Evolutionary conservation across 2,113 vertebrate species (phyloP).

Genomic region (Ondatra zibethicus): DNA sequence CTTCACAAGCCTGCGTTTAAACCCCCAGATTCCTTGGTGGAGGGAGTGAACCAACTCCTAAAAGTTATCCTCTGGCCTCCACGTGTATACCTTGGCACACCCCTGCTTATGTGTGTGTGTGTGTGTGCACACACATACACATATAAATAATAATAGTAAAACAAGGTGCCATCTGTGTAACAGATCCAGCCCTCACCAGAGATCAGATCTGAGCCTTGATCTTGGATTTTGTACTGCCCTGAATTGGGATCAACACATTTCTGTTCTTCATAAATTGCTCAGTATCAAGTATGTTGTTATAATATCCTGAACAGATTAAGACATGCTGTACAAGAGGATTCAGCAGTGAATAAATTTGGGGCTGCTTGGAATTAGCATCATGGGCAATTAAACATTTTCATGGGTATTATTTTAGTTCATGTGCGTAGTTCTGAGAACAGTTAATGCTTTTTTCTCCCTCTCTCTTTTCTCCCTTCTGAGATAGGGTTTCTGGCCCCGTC

Average conservation of each 20-base stretch:
- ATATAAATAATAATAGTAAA: background rate
- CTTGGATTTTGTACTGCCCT: background rate
- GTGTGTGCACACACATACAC: background rate
- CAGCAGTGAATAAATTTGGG: background rate
- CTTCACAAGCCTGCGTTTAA: background rate
- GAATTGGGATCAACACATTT: background rate
- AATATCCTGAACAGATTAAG: background rate
- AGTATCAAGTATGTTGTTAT: background rate
- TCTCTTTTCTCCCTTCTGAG: background rate
- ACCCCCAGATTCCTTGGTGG: background rate
- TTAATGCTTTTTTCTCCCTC: background rate
- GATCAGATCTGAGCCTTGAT: background rate
- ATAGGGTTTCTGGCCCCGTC: background rate
- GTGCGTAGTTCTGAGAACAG: slow-evolving; percentile 9
- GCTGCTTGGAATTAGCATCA: slow-evolving; percentile 18
- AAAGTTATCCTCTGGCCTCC: background rate
- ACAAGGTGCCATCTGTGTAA: background rate
- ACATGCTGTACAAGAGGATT: slow-evolving; percentile 4
- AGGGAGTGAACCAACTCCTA: background rate
- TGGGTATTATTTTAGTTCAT: slow-evolving; percentile 34
- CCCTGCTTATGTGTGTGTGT: background rate
- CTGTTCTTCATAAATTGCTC: background rate
- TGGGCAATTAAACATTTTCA: slow-evolving; percentile 49
- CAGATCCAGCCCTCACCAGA: background rate
- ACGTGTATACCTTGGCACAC: background rate